These are phyloP conservation scores for Pleuronectes platessa DNA, from an alignment of 2,113 vertebrate species.

Conservation along the genomic window DNA sequence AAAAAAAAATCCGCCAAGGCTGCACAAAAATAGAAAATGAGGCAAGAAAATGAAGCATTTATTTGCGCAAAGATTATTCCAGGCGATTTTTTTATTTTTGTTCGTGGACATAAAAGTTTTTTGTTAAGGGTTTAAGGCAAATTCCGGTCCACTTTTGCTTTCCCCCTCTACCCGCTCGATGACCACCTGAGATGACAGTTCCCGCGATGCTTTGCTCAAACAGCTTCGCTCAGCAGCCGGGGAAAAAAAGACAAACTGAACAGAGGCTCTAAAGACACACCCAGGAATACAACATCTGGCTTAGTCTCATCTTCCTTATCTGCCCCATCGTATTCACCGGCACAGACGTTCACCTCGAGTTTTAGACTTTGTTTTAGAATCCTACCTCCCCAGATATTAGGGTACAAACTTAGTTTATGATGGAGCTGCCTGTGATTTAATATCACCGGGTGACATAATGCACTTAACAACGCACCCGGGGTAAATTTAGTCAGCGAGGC, in stretches of 20 bases:
- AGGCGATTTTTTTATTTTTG: slow-evolving; percentile 49
- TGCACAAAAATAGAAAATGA: slow-evolving; percentile 80
- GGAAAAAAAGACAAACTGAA: slow-evolving; percentile 44
- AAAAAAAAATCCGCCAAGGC: slow-evolving; percentile 81
- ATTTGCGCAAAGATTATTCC: slow-evolving; percentile 83
- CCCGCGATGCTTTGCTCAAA: slow-evolving; percentile 79
- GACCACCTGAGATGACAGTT: slow-evolving; percentile 81
- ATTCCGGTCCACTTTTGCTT: slow-evolving; percentile 68
- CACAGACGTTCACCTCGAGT: slow-evolving; percentile 56
- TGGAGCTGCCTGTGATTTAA: slow-evolving; percentile 64
- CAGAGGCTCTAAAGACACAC: slow-evolving; percentile 58
- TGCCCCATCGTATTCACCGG: slow-evolving; percentile 73
- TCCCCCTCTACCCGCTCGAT: slow-evolving; percentile 62
- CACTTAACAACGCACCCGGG: slow-evolving; percentile 69
- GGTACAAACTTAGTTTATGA: slow-evolving; percentile 62
- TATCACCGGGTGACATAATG: slow-evolving; percentile 64
- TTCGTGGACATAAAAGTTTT: slow-evolving; percentile 82
- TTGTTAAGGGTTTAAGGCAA: slow-evolving; percentile 75
- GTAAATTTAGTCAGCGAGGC: slow-evolving; percentile 71
- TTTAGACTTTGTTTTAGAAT: slow-evolving; percentile 58
- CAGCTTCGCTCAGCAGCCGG: slow-evolving; percentile 86
- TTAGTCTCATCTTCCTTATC: slow-evolving; percentile 70
- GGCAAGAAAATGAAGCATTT: slow-evolving; percentile 78
- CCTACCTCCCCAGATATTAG: slow-evolving; percentile 43
- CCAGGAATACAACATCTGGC: slow-evolving; percentile 83